phyloP scores from a whole-genome alignment of 2,888 invertebrate genomes.

The Kuschelorhynchus macadamiae region DNA sequence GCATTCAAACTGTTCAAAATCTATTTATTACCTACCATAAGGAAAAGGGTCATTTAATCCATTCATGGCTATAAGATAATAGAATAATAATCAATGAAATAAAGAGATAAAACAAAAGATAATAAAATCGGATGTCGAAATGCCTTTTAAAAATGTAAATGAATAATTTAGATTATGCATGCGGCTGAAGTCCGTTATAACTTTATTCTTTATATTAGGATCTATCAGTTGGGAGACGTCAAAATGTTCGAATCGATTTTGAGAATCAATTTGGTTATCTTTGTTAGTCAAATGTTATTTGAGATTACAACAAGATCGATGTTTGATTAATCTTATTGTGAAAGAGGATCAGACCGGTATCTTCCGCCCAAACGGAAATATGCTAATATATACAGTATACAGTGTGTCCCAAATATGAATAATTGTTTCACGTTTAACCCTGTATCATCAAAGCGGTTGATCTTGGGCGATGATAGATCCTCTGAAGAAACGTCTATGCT shows the following conservation, averaged over 20 bases:
- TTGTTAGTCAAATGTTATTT: conserved; percentile 31
- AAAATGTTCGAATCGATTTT: conserved; percentile 34
- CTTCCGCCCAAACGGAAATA: conserved; percentile 6
- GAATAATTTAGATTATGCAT: conserved; percentile 26
- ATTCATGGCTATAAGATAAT: too few species aligned
- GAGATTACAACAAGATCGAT: conserved; percentile 21
- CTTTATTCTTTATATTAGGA: conserved; percentile 16
- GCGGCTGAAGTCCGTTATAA: neutral
- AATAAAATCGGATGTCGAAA: conserved; percentile 9
- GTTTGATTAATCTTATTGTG: conserved; percentile 38
- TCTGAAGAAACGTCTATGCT: too few species aligned
- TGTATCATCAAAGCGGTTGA: too few species aligned
- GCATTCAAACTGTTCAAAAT: too few species aligned
- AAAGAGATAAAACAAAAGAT: too few species aligned
- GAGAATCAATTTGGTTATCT: conserved; percentile 40
- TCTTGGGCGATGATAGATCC: neutral
- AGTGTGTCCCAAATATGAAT: too few species aligned
- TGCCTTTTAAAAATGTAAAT: conserved; percentile 30
- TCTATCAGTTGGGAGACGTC: conserved; percentile 27
- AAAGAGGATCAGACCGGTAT: conserved; percentile 11
- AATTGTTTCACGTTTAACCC: too few species aligned
- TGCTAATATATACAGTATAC: neutral
- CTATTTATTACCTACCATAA: too few species aligned
- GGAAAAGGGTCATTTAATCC: too few species aligned
- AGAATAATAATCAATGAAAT: too few species aligned